phyloP scores from a whole-genome alignment of 1,140 invertebrate genomes.

The Adoxophyes honmai region DNA sequence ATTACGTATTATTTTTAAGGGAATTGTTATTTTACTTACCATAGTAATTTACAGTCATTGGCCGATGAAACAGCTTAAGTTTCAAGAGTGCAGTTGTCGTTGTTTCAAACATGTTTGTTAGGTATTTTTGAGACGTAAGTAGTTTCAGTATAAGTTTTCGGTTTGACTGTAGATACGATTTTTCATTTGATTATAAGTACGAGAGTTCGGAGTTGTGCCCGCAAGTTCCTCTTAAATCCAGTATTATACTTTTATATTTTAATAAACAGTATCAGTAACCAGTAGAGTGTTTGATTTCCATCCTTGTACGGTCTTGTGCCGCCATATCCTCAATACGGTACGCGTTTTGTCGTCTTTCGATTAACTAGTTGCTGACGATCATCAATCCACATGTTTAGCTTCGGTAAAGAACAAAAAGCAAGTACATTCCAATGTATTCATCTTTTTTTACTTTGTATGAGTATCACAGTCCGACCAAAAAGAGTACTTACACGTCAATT shows the following conservation, averaged over 20 bases:
- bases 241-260: neutral
- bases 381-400: neutral
- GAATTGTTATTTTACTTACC: too few relatives aligned
- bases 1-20: too few relatives aligned
- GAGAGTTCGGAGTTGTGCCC: neutral
- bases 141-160: too few relatives aligned
- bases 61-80: too few relatives aligned
- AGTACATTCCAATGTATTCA: slow-evolving; percentile 19
- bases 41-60: too few relatives aligned
- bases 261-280: neutral
- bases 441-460: slow-evolving; percentile 6
- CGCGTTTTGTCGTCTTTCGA: neutral
- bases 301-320: neutral
- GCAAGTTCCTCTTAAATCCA: slow-evolving; percentile 4
- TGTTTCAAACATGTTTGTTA: too few relatives aligned
- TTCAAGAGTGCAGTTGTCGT: too few relatives aligned
- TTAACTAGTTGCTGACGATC: neutral
- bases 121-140: too few relatives aligned
- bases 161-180: too few relatives aligned
- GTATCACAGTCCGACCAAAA: too few relatives aligned
- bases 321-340: neutral
- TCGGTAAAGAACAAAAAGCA: slow-evolving; percentile 17
- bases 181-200: too few relatives aligned
- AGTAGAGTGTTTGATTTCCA: neutral
- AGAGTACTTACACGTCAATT: too few relatives aligned